Evolutionary conservation across 1,140 invertebrate species (phyloP).

Genomic region (Drosophila sechellia): DNA sequence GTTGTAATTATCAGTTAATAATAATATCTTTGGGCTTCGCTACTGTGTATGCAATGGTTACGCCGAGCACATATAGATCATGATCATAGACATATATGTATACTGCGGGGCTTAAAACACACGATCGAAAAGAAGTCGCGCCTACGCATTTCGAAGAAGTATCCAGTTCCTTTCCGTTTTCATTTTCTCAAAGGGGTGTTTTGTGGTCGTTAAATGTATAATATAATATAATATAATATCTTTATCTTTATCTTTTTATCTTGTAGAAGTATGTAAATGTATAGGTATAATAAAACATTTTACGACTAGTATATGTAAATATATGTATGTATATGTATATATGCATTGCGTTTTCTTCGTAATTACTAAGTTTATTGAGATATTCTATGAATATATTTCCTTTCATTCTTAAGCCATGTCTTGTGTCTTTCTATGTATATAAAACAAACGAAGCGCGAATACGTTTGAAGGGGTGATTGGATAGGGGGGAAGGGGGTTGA

Average conservation of each 20-base stretch:
- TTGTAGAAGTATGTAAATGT: constrained; percentile 52
- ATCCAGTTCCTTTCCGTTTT: neutral
- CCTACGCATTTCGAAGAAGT: constrained; percentile 12
- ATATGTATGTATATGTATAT: constrained; percentile 68
- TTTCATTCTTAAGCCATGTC: constrained; percentile 47
- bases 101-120: constrained; percentile 28
- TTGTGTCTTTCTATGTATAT: constrained; percentile 56
- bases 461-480: constrained; percentile 15
- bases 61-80: constrained; percentile 65
- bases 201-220: constrained; percentile 36
- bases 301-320: constrained; percentile 56
- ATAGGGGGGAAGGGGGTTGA: constrained; percentile 1
- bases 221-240: constrained; percentile 42
- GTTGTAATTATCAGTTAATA: constrained; percentile 56
- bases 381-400: constrained; percentile 74
- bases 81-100: constrained; percentile 52
- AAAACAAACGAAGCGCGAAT: constrained; percentile 59
- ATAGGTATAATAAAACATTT: constrained; percentile 56
- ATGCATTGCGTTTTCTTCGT: constrained; percentile 55
- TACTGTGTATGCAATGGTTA: constrained; percentile 50
- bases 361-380: constrained; percentile 73
- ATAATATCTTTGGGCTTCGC: constrained; percentile 80
- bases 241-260: constrained; percentile 42
- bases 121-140: constrained; percentile 6
- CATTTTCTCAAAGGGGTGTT: constrained; percentile 20